Percentiles rank a stretch among this genome's conserved stretches.
Evolutionary conservation across 2,888 invertebrate species (phyloP).

Genomic region (Agriopis marginaria): DNA sequence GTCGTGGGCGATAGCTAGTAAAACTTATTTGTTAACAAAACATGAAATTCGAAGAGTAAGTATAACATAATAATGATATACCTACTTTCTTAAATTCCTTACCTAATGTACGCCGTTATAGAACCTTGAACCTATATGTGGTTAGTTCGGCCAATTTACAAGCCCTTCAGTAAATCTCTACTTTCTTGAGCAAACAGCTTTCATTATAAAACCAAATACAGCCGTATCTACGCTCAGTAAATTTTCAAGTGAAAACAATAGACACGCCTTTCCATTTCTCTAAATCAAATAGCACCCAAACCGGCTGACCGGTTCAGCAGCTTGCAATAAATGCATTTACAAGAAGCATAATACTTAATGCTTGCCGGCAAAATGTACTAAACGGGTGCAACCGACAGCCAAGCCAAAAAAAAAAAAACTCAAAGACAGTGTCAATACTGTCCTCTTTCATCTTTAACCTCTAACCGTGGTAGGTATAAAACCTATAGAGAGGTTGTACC

Average conservation of each 20-base stretch:
- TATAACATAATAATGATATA: not conserved
- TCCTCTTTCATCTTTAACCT: too few species aligned
- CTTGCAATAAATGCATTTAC: slow-evolving; percentile 13
- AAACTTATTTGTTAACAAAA: not conserved
- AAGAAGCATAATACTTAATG: not conserved
- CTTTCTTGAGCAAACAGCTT: slow-evolving; percentile 63
- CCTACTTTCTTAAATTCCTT: slow-evolving; percentile 6
- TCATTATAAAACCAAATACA: slow-evolving; percentile 73
- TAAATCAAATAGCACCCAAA: slow-evolving; percentile 61
- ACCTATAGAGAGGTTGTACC: too few species aligned
- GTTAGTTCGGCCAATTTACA: slow-evolving; percentile 11
- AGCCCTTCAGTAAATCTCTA: slow-evolving; percentile 33
- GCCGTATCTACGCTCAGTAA: slow-evolving; percentile 64
- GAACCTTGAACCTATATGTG: slow-evolving; percentile 11
- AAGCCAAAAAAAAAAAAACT: not conserved
- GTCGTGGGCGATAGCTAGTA: too few species aligned
- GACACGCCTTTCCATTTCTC: slow-evolving; percentile 74
- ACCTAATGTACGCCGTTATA: not conserved
- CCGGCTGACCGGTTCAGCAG: slow-evolving; percentile 9
- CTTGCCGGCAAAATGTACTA: not conserved
- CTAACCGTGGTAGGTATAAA: too few species aligned
- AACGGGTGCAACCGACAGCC: not conserved
- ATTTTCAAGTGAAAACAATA: slow-evolving; percentile 75
- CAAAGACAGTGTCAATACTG: too few species aligned
- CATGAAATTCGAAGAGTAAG: not conserved